Percentiles rank a stretch among this genome's conserved stretches.
Evolutionary conservation across 2,888 invertebrate species (phyloP).

Genomic region (Pammene fasciana): DNA sequence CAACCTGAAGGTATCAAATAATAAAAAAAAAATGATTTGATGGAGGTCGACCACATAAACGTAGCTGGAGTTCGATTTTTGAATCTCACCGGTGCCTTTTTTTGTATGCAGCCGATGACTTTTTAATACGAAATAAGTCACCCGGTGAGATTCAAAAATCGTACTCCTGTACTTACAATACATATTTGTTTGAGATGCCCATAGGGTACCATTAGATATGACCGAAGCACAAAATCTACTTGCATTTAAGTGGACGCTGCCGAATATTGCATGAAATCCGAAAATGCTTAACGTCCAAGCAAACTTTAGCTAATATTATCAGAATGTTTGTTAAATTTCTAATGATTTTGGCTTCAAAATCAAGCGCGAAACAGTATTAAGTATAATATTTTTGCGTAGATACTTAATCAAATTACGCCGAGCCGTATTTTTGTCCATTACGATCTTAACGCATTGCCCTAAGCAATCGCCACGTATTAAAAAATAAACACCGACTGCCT

Average conservation of each 20-base stretch:
- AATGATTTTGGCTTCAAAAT: conserved; percentile 42
- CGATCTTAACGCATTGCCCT: conserved; percentile 46
- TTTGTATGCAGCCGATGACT: too few species aligned
- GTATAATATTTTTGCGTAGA: conserved; percentile 32
- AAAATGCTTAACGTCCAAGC: conserved; percentile 37
- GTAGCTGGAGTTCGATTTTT: too few species aligned
- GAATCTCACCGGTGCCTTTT: too few species aligned
- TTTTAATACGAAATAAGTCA: too few species aligned
- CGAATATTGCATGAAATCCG: neutral
- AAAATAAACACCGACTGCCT: conserved; percentile 50
- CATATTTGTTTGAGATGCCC: neutral
- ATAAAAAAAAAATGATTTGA: neutral
- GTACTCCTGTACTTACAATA: neutral
- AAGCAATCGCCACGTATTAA: conserved; percentile 47
- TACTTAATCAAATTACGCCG: conserved; percentile 48
- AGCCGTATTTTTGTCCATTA: conserved; percentile 46
- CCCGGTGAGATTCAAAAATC: too few species aligned
- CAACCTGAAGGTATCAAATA: neutral
- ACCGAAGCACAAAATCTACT: neutral
- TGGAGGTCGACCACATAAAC: neutral
- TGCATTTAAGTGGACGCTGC: conserved; percentile 5
- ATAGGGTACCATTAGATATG: neutral
- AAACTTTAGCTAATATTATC: conserved; percentile 33
- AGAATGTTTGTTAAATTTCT: conserved; percentile 40
- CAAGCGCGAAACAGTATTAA: conserved; percentile 42